phyloP scores from a whole-genome alignment of 2,888 invertebrate species.

The Volucella zonaria region DNA sequence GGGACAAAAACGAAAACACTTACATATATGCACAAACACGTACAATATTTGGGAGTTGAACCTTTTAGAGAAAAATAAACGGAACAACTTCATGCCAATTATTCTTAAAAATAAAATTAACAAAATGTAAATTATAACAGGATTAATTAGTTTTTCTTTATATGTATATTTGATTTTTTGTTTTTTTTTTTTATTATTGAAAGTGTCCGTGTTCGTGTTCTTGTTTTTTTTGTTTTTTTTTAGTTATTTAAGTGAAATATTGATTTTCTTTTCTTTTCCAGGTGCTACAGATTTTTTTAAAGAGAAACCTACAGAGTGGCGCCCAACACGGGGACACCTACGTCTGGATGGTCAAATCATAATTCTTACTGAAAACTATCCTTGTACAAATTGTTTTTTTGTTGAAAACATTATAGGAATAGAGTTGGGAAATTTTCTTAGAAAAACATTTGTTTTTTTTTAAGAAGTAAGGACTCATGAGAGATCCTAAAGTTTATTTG shows the following conservation, averaged over 20 bases:
- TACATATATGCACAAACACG: slow-evolving; percentile 39
- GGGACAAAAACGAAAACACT: slow-evolving; percentile 15
- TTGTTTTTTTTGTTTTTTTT: no score
- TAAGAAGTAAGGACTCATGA: no score
- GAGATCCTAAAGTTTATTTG: no score
- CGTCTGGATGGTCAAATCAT: not conserved
- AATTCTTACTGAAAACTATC: no score
- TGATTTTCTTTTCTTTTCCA: not conserved
- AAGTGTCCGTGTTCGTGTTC: no score
- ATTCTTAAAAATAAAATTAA: slow-evolving; percentile 20
- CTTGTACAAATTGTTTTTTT: no score
- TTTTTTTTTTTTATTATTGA: slow-evolving; percentile 7
- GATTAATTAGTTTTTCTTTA: not conserved
- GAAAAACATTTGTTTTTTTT: no score
- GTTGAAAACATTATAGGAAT: no score
- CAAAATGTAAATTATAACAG: not conserved
- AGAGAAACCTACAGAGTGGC: not conserved
- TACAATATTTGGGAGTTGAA: slow-evolving; percentile 31
- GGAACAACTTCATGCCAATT: slow-evolving; percentile 48
- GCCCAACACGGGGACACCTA: not conserved
- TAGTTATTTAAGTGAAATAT: slow-evolving; percentile 6
- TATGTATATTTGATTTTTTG: slow-evolving; percentile 3
- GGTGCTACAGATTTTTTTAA: not conserved
- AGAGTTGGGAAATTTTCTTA: no score
- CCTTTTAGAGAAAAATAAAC: slow-evolving; percentile 27